Evolutionary conservation across 1,140 invertebrate genomes (phyloP).

Genomic region (Pararge aegeria): DNA sequence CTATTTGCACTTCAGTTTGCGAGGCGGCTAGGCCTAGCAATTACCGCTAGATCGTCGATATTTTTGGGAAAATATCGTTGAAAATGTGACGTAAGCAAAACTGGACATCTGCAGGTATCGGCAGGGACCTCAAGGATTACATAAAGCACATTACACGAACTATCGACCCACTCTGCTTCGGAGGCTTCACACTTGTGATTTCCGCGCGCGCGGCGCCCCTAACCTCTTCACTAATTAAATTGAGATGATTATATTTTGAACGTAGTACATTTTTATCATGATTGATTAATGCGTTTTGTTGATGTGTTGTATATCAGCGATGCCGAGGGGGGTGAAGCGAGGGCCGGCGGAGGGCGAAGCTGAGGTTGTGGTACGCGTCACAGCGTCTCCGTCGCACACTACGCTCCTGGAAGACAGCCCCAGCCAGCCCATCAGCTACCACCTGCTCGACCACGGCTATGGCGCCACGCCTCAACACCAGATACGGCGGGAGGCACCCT

Average conservation of each 20-base stretch:
- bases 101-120: slow-evolving; percentile 48
- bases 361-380: slow-evolving; percentile 70
- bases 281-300: slow-evolving; percentile 35
- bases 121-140: slow-evolving; percentile 45
- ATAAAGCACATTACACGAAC: slow-evolving; percentile 52
- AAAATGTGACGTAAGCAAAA: slow-evolving; percentile 71
- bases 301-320: slow-evolving; percentile 56
- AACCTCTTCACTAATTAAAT: slow-evolving; percentile 77
- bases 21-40: slow-evolving; percentile 63
- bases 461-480: slow-evolving; percentile 89
- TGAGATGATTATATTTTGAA: slow-evolving; percentile 55
- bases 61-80: slow-evolving; percentile 69
- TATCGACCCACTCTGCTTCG: slow-evolving; percentile 70
- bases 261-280: slow-evolving; percentile 32
- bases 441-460: slow-evolving; percentile 92
- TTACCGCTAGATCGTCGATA: slow-evolving; percentile 69
- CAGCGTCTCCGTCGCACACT: slow-evolving; percentile 69
- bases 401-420: slow-evolving; percentile 76
- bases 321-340: slow-evolving; percentile 79
- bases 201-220: slow-evolving; percentile 76
- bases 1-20: slow-evolving; percentile 44
- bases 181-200: slow-evolving; percentile 68
- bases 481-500: slow-evolving; percentile 80
- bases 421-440: slow-evolving; percentile 82
- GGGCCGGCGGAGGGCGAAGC: slow-evolving; percentile 73